phyloP scores from a whole-genome alignment of 2,113 vertebrate genomes.

The Brienomyrus brachyistius region DNA sequence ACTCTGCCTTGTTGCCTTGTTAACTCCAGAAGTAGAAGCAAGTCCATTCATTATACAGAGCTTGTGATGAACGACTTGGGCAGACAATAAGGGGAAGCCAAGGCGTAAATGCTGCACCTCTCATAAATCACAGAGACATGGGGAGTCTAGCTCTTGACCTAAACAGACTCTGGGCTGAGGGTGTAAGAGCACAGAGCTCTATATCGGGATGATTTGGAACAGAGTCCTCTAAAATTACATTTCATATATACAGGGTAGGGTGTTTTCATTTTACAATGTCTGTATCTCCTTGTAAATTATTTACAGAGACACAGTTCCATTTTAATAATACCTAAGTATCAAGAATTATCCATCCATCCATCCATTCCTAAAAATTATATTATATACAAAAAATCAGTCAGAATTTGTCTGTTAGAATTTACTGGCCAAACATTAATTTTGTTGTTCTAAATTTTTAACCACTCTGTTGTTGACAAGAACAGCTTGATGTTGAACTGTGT shows the following conservation, averaged over 20 bases:
- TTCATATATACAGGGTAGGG: not conserved
- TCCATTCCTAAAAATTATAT: not conserved
- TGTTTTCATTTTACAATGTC: not conserved
- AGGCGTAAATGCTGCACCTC: conserved; percentile 73
- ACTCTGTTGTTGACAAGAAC: not conserved
- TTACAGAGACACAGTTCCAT: not conserved
- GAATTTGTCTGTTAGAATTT: not conserved
- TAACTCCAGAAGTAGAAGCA: conserved; percentile 62
- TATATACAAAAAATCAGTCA: not conserved
- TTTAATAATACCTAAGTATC: not conserved
- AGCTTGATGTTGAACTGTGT: not conserved
- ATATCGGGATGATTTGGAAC: conserved; percentile 28
- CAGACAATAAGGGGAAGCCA: conserved; percentile 68
- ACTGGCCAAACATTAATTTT: not conserved
- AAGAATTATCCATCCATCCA: not conserved
- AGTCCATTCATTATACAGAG: conserved; percentile 70
- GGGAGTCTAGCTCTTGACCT: conserved; percentile 68
- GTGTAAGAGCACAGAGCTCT: conserved; percentile 47
- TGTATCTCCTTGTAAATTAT: not conserved
- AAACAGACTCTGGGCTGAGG: conserved; percentile 68
- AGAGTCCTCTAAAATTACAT: conserved; percentile 21
- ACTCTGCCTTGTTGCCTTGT: conserved; percentile 59
- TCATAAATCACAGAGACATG: conserved; percentile 68
- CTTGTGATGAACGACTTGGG: conserved; percentile 68
- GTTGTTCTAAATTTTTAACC: not conserved